Base-by-base conservation (phyloP, 2,797 vertebrate genomes). In the Hylomyscus alleni region DNA sequence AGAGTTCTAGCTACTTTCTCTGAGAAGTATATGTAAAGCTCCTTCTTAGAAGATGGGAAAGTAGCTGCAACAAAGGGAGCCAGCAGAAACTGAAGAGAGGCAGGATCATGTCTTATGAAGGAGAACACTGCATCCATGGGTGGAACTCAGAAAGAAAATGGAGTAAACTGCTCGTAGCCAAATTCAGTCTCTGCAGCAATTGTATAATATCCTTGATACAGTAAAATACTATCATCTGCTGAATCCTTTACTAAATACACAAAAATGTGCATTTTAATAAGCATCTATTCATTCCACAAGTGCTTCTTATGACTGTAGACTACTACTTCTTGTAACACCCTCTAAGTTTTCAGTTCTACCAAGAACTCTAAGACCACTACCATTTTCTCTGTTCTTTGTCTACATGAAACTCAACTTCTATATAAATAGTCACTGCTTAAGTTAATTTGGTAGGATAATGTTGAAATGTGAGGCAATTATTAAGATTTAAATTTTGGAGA, bases 211-310 rank as follows among this genome's bases (percentile, higher is more conserved):
- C 26, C n/a, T 84, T 78, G 54, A 69, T 89, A 17, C 29, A 89
- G 85, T 72, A 73, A 89, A 80, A 92, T 54, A 91, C 12, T 80
- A 44, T 65, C 37, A 94, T 11, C 54, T 67, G 20, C 78, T 58
- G 26, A 60, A 5, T 91, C 19, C 29, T 50, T 93, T 52, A 1
- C 72, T 52, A 96, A 89, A 93, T 80, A 80, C 44, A 50, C 17
- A 94, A 94, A 44, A 67, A 52, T 13, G 8, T 65, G 40, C 47
- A 93, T 90, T 87, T 94, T 87, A 83, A 87, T 90, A 95, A 95
- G 91, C 93, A 72, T 72, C 19, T 56, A 89, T 69, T 92, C 81
- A 88, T 82, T 85, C 20, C 34, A 85, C 20, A 92, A 47, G 31
- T 93, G 24, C 44, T 93, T 95, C 52, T 85, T 54, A 82, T 17